Evolutionary conservation across 2,888 invertebrate genomes (phyloP), one percentile per base, ranked within the genome.

Genomic region (Amaurobius ferox): DNA sequence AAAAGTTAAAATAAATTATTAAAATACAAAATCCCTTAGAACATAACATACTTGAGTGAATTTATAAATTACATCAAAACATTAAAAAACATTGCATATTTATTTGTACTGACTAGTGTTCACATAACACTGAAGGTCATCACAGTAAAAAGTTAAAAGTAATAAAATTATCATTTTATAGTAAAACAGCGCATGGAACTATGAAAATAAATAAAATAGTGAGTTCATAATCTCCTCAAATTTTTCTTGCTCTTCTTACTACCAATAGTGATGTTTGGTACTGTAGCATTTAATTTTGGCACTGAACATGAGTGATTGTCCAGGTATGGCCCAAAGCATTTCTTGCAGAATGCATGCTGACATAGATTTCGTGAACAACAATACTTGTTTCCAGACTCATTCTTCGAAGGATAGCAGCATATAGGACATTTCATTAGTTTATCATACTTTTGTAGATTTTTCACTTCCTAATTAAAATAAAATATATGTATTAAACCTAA

Each of bases 221-320:
- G 35, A 35, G n/a, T n/a, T 9, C 9, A 35, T 9, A 35, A 9
- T 16, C 66, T 30, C 32, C 35, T 30, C 2, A 66, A 28, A 30
- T 66, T 66, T 66, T 66, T 66, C 11, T n/a, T 30, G 23, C 66
- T 66, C 26, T 66, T 30, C 9, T 66, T 66, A 35, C 66, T 66
- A 66, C 66, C 30, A 66, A 66, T 23, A 32, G 32, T 28, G 23
- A 66, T 66, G 9, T n/a, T 66, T 32, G 66, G 32, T 28, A 66
- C 16, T 7, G 32, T 19, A n/a, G 19, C 23, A 3, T 30, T 11
- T 19, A 66, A 66, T 30, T 35, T 28, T 6, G n/a, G 66, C 1
- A n/a, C 35, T 32, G 32, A 32, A 19, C 66, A 66, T 32, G 6
- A n/a, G 32, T 66, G 66, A 35, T 30, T 32, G 23, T 23, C 66